Percentiles rank a stretch among this genome's conserved stretches.
These are phyloP conservation scores for Lagopus muta DNA, from an alignment of 2,113 vertebrate genomes.

Conservation along the genomic window DNA sequence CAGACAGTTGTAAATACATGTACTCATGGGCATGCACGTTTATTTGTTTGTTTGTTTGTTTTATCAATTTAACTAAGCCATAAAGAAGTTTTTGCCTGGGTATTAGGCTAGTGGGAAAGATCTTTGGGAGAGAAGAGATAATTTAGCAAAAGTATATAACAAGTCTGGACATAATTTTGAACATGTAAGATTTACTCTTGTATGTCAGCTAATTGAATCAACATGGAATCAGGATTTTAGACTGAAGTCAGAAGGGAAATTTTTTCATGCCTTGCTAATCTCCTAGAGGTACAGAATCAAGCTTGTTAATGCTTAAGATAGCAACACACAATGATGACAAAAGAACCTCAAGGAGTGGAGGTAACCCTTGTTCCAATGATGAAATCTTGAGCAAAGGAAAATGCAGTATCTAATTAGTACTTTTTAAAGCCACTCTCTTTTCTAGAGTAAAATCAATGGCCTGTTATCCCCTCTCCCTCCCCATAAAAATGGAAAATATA, in stretches of 20 bases:
- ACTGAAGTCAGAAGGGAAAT: background rate
- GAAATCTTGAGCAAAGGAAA: background rate
- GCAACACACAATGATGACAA: background rate
- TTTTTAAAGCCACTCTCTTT: background rate
- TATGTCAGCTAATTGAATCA: background rate
- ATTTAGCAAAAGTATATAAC: background rate
- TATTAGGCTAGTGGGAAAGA: background rate
- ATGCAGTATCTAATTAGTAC: background rate
- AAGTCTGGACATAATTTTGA: background rate
- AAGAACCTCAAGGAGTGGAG: background rate
- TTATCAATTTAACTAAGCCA: background rate
- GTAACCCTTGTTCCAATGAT: background rate
- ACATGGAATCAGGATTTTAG: background rate
- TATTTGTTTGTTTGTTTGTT: background rate
- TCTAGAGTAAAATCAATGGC: background rate
- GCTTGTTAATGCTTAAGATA: background rate
- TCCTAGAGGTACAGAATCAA: background rate
- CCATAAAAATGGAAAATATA: background rate
- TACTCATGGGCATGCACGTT: background rate
- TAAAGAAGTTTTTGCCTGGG: constrained; percentile 34
- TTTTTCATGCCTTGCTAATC: background rate
- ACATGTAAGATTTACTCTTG: background rate
- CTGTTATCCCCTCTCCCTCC: background rate
- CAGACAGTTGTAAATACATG: background rate
- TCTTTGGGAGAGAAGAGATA: background rate